Evolutionary conservation across 2,797 vertebrate species (phyloP), one percentile per base, ranked within the genome.

Genomic region (Cottoperca gobio): DNA sequence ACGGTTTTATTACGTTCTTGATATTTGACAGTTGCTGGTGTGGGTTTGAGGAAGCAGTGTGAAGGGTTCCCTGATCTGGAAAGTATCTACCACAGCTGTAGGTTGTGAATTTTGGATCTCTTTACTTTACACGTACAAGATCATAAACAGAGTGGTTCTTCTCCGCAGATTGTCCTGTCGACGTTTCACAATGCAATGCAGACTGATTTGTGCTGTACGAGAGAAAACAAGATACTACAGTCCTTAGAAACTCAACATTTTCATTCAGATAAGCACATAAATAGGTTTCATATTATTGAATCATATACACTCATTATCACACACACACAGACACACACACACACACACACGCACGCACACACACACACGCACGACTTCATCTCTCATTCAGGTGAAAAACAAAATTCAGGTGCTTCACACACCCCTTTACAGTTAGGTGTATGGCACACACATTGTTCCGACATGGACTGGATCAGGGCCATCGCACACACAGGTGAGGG

Each of bases 221-320:
- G 24, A 16, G 52, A 57, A 54, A 54, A 60, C 39, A 48, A 31
- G 19, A 54, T 21, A 31, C 24, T n/a, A 11, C 39, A 6, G 35
- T 35, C 10, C 19, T 33, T 57, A 52, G 19, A 68, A 16, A 19
- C 14, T 52, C 28, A 64, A 63, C 49, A 24, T 35, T 74, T 82
- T 77, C 62, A 80, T 78, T 81, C 66, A 62, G 24, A 69, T 48
- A 33, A 70, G 33, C 31, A 74, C 52, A 70, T 64, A 49, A 65
- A 82, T 72, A 75, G 12, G 31, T 76, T 79, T 77, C 11, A 71
- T 57, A 75, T 33, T 66, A 53, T 82, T 85, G 77, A 75, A 73
- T 77, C 76, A 83, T 82, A 78, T 82, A 68, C 76, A 84, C n/a
- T n/a, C n/a, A n/a, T n/a, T n/a, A n/a, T n/a, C n/a, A n/a, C n/a